Base-by-base conservation (phyloP, 2,888 invertebrate species). In the Latrodectus elegans region DNA sequence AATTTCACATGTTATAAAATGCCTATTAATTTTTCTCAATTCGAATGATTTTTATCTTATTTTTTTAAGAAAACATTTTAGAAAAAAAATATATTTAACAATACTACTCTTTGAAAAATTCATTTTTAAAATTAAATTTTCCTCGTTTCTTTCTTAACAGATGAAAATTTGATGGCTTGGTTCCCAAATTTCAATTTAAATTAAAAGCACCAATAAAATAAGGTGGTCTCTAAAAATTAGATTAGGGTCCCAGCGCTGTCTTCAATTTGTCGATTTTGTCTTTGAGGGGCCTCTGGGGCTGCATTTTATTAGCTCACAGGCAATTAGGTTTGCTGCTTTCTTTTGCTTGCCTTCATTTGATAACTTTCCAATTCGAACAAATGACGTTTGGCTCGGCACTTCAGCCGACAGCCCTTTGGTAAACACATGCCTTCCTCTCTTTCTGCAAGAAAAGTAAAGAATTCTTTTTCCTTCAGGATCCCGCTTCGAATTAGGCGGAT, bases 251-350 rank as follows among this genome's bases (percentile, higher is more conserved):
- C 86, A 55, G 76, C 72, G 81, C 86, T 86, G 77, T 86, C 81
- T 81, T 70, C 86, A 86, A 86, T 86, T 86, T 86, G 81, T 81
- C 86, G 85, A 85, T 85, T 85, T 80, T 71, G 80, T 72, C 75
- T 77, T 53, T 52, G 72, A 51, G 77, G 75, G 75, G 53, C 86
- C 81, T 76, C 72, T 67, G 71, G 86, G 81, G 79, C 86, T 67
- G 80, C 81, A 86, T 86, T 86, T 86, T 86, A 86, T 86, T 86
- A 86, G 86, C 86, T 86, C 86, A 86, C 76, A 86, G 81, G 86
- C 86, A 86, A 86, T 86, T 86, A 86, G 86, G 86, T 81, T 84
- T 76, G 76, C 86, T 76, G 64, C 86, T 60, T 77, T 86, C 77
- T 77, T 86, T 86, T 86, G 76, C 67, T 86, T 64, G 86, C 71